Evolutionary conservation across 2,888 invertebrate species (phyloP), one percentile per base, ranked within the genome.

Genomic region (Isoperla grammatica): DNA sequence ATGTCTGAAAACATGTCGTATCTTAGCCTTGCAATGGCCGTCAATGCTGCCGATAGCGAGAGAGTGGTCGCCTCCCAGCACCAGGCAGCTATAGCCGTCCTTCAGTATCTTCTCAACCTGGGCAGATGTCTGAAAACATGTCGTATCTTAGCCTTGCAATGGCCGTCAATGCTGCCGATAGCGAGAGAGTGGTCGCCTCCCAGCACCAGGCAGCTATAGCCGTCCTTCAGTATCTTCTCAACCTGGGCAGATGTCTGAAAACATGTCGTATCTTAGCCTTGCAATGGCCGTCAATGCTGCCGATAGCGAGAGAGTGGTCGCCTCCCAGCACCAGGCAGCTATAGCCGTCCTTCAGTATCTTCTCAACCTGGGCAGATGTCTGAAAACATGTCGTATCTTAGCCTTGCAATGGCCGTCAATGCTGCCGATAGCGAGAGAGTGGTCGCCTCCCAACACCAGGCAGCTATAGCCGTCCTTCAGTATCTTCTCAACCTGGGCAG

Each of bases 101-200:
- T 72, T 75, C 20, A 90, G 74, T 49, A 90, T 78, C 63, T 80
- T 70, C 39, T 82, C 75, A 12, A 89, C 85, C 62, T 78, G 77
- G 56, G 79, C 70, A 0, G 89, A 88, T 17, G 71, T 60, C 71
- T 72, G 11, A 57, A 22, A n/a, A n/a, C n/a, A n/a, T n/a, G n/a
- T n/a, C n/a, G n/a, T n/a, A n/a, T 80, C 64, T 74, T 71, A 9
- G 73, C 74, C 71, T 68, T 66, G 40, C 72, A 68, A 54, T 91
- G 90, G 0, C 90, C 92, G 68, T 88, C 87, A 8, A 92, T 84
- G 2, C 90, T 86, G 9, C 91, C 92, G 61, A 91, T 83, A 67
- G 88, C 90, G 67, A 95, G 83, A 61, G 91, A 88, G 76, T 96
- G 95, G 72, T 96, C 95, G 2, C 95, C 95, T 1, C 95, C 95